Evolutionary conservation across 2,113 vertebrate genomes (phyloP).

Genomic region (Fregetta grallaria): DNA sequence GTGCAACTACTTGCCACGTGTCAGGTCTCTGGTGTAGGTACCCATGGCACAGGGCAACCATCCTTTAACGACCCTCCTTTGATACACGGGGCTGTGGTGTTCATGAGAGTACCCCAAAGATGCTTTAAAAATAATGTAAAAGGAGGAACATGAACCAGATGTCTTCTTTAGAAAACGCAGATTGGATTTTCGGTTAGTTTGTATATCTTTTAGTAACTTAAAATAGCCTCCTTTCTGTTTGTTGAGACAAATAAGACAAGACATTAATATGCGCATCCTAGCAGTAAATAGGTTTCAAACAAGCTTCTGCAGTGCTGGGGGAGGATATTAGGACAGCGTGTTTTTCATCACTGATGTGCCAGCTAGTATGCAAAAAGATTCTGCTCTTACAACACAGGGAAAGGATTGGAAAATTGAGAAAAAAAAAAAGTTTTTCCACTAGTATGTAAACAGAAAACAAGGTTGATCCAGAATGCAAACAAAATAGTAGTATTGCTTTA

Average conservation of each 20-base stretch:
- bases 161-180: background rate
- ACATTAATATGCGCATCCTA: slow-evolving; percentile 26
- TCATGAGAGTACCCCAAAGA: background rate
- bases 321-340: background rate
- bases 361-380: background rate
- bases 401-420: background rate
- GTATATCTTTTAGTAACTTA: background rate
- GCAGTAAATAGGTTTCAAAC: slow-evolving; percentile 39
- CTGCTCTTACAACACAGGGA: background rate
- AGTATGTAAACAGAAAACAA: background rate
- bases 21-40: background rate
- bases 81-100: background rate
- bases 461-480: background rate
- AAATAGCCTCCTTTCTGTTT: slow-evolving; percentile 45
- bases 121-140: background rate
- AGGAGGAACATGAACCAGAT: background rate
- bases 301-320: slow-evolving; percentile 11
- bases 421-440: background rate
- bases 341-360: background rate
- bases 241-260: slow-evolving; percentile 46
- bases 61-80: background rate
- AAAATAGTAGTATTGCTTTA: background rate
- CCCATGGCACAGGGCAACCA: background rate
- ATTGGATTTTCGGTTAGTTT: background rate
- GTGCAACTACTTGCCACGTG: rapidly evolving